These are phyloP conservation scores for Xanthia togata DNA, from an alignment of 2,888 invertebrate species.

Conservation along the genomic window DNA sequence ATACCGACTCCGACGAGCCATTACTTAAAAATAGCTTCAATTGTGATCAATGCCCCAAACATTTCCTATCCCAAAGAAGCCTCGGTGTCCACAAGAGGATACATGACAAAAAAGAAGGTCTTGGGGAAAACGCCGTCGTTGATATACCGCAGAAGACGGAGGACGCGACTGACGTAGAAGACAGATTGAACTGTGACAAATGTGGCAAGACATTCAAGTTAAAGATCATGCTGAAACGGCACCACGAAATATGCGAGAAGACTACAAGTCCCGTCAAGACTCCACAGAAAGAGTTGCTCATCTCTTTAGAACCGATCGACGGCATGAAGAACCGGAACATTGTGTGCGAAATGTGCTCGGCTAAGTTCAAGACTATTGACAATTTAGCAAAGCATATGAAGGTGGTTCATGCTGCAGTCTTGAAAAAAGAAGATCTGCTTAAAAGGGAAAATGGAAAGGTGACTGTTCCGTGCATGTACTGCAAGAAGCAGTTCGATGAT, in stretches of 20 bases:
- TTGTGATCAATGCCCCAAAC: constrained; percentile 79
- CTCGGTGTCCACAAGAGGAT: constrained; percentile 74
- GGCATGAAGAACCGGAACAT: constrained; percentile 66
- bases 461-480: constrained; percentile 82
- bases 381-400: constrained; percentile 84
- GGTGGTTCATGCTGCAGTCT: constrained; percentile 82
- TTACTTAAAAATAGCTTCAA: constrained; percentile 72
- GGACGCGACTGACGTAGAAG: constrained; percentile 77
- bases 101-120: constrained; percentile 69
- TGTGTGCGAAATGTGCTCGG: constrained; percentile 81
- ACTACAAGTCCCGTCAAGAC: constrained; percentile 63
- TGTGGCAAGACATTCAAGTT: constrained; percentile 86
- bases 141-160: constrained; percentile 69
- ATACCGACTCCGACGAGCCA: constrained; percentile 85
- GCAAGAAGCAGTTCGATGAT: constrained; percentile 77
- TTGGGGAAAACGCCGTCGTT: constrained; percentile 55
- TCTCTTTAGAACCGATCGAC: constrained; percentile 84
- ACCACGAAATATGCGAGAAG: constrained; percentile 78
- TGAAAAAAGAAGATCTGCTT: constrained; percentile 69
- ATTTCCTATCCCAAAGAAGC: constrained; percentile 73
- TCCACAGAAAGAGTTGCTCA: constrained; percentile 80
- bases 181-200: constrained; percentile 80
- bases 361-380: constrained; percentile 81
- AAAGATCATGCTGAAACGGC: constrained; percentile 88
- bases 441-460: constrained; percentile 57